phyloP scores from a whole-genome alignment of 2,113 vertebrate species.

The Chrysemys picta region DNA sequence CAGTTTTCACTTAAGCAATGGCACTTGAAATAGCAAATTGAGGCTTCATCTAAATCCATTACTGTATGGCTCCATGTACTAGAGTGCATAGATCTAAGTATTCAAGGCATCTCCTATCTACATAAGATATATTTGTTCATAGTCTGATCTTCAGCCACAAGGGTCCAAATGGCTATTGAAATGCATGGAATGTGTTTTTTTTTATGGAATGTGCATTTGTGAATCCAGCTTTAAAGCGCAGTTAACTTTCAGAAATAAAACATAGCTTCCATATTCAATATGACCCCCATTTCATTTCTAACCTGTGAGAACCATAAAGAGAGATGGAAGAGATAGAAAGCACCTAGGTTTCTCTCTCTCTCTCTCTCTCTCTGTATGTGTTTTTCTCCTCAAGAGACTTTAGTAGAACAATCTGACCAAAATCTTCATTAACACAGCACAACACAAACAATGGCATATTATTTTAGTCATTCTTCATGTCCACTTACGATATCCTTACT shows the following conservation, averaged over 20 bases:
- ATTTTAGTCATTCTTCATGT: background rate
- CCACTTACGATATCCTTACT: accelerated
- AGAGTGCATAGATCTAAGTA: background rate
- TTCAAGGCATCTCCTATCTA: background rate
- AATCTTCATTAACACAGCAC: background rate
- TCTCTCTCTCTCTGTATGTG: background rate
- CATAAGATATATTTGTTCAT: background rate
- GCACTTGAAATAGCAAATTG: background rate
- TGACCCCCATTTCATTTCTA: background rate
- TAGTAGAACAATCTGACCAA: background rate
- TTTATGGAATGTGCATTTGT: background rate
- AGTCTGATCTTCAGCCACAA: background rate
- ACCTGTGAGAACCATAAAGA: background rate
- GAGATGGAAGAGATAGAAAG: background rate
- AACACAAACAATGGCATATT: background rate
- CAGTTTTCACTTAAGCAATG: background rate
- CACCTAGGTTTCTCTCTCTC: background rate
- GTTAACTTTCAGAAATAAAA: background rate
- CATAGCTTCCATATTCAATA: background rate
- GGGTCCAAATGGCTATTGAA: background rate
- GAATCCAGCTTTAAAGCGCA: background rate
- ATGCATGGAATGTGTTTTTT: background rate
- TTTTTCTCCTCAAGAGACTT: background rate
- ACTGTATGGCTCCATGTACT: background rate
- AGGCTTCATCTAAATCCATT: background rate